Evolutionary conservation across 2,797 vertebrate genomes (phyloP).

Genomic region (Anas bernieri): DNA sequence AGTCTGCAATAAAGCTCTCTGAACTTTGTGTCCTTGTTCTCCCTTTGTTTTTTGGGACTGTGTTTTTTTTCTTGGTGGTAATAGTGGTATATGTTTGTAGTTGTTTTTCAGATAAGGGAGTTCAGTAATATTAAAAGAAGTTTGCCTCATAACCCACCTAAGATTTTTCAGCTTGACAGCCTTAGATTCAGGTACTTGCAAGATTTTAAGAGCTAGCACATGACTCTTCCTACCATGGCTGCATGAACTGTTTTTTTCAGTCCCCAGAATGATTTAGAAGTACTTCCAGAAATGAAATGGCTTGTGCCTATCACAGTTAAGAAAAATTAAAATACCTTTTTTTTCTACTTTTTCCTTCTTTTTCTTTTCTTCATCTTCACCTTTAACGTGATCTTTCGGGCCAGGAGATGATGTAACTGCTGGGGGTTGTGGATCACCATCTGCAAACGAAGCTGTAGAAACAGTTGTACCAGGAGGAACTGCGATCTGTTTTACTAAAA

Average conservation of each 20-base stretch:
- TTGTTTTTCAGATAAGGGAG: neutral
- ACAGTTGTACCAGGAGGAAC: conserved; percentile 74
- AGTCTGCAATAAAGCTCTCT: neutral
- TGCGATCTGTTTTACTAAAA: conserved; percentile 84
- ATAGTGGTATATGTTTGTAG: no score
- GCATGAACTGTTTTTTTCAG: neutral
- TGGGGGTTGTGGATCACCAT: conserved; percentile 39
- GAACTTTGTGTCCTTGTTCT: neutral
- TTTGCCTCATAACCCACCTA: neutral
- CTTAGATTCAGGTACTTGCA: neutral
- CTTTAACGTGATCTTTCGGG: conserved; percentile 76
- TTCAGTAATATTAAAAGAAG: neutral
- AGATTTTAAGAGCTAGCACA: neutral
- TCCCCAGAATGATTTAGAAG: neutral
- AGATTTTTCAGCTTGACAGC: neutral
- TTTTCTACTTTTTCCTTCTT: conserved; percentile 89
- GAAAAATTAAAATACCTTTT: conserved; percentile 84
- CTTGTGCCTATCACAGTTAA: neutral
- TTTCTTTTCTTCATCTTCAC: conserved; percentile 85
- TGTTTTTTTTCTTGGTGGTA: neutral
- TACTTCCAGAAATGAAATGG: neutral
- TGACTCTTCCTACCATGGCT: neutral
- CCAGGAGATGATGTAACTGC: conserved; percentile 54
- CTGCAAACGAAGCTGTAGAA: conserved; percentile 69
- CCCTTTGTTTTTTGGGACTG: neutral